Evolutionary conservation across 2,797 vertebrate genomes (phyloP).

Genomic region (Acanthornis magna): DNA sequence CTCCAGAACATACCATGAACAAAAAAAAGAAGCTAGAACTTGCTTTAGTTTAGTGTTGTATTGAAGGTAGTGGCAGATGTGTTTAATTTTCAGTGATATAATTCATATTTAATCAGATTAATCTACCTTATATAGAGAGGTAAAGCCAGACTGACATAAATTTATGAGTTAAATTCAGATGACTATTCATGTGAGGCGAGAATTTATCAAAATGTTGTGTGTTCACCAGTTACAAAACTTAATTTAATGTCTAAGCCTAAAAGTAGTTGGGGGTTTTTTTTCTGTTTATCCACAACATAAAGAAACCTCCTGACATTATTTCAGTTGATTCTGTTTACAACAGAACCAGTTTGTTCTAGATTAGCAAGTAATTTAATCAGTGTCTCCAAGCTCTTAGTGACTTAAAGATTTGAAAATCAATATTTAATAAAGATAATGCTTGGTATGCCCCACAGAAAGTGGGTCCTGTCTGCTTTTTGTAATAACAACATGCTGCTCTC

Average conservation of each 20-base stretch:
- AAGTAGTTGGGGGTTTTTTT: background rate
- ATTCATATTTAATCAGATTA: slow-evolving; percentile 4
- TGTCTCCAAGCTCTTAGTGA: slow-evolving; percentile 44
- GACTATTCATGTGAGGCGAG: background rate
- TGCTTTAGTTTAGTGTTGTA: background rate
- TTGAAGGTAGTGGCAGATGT: background rate
- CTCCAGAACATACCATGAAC: background rate
- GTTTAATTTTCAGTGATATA: background rate
- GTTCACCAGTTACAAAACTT: background rate
- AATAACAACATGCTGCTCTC: slow-evolving; percentile 2
- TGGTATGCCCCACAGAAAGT: slow-evolving; percentile 37
- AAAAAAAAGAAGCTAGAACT: background rate
- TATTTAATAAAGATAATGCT: slow-evolving; percentile 73
- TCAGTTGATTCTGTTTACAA: slow-evolving; percentile 41
- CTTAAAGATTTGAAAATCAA: slow-evolving; percentile 70
- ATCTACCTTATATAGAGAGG: background rate
- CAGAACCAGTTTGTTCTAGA: slow-evolving; percentile 48
- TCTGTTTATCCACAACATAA: slow-evolving; percentile 17
- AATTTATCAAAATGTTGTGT: background rate
- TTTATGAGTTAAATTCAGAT: slow-evolving; percentile 18
- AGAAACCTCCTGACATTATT: slow-evolving; percentile 33
- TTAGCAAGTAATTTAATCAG: slow-evolving; percentile 66
- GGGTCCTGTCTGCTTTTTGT: slow-evolving; percentile 6
- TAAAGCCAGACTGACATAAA: background rate
- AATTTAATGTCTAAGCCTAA: background rate